Evolutionary conservation across 2,113 vertebrate genomes (phyloP).

Genomic region (Scomber colias): DNA sequence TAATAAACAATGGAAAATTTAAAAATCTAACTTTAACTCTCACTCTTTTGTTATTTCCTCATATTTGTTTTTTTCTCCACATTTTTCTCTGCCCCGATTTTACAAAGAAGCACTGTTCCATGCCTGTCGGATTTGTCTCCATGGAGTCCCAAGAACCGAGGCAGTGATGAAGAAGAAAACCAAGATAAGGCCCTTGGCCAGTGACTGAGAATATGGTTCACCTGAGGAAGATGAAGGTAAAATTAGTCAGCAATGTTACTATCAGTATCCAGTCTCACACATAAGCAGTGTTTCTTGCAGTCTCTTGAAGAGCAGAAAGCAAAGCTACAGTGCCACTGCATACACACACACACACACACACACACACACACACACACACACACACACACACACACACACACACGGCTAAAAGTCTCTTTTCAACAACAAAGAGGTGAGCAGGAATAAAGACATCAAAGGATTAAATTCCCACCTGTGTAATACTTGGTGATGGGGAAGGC

Average conservation of each 20-base stretch:
- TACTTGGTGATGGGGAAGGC: slow-evolving; percentile 90
- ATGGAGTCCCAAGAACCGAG: slow-evolving; percentile 85
- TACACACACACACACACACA: too few species aligned
- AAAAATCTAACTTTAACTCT: slow-evolving; percentile 1
- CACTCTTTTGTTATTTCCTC: not conserved
- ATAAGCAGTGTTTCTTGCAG: not conserved
- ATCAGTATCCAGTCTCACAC: not conserved
- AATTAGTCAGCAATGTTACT: not conserved
- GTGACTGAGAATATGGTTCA: slow-evolving; percentile 86
- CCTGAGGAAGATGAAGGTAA: slow-evolving; percentile 78
- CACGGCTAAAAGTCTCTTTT: too few species aligned
- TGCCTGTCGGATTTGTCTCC: slow-evolving; percentile 81
- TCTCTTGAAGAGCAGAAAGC: not conserved
- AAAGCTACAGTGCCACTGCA: too few species aligned
- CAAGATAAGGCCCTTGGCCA: slow-evolving; percentile 91
- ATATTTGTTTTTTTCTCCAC: not conserved
- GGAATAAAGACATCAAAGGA: not conserved
- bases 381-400: too few species aligned
- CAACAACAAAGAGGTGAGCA: not conserved
- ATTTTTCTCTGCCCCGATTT: not conserved
- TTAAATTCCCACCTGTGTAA: slow-evolving; percentile 89
- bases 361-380: too few species aligned
- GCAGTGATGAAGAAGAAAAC: slow-evolving; percentile 84
- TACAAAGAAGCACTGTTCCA: slow-evolving; percentile 61
- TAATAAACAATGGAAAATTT: not conserved